Evolutionary conservation across 2,113 vertebrate genomes (phyloP).

Genomic region (Hyperopisus bebe): DNA sequence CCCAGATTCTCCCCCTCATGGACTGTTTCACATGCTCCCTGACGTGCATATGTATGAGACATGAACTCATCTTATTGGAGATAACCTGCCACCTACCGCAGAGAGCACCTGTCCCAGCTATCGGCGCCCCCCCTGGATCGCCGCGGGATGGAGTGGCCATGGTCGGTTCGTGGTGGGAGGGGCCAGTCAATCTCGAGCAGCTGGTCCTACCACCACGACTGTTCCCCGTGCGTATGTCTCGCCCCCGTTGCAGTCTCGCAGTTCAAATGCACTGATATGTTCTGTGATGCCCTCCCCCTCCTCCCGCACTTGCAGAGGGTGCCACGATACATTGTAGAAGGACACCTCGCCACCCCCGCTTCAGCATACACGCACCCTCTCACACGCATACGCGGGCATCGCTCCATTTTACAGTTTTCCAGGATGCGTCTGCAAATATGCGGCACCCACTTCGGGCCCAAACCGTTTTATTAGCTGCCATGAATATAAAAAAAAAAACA

Average conservation of each 20-base stretch:
- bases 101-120: conserved; percentile 14
- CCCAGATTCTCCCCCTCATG: background rate
- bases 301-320: conserved; percentile 14
- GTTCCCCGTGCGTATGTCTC: background rate
- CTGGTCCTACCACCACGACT: conserved; percentile 5
- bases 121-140: background rate
- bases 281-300: conserved; percentile 24
- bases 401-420: background rate
- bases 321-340: conserved; percentile 26
- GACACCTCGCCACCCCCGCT: background rate
- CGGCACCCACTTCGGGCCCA: background rate
- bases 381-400: background rate
- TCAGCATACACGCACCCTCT: background rate
- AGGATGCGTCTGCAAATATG: background rate
- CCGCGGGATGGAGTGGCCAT: background rate
- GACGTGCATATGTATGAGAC: conserved; percentile 40
- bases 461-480: background rate
- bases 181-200: background rate
- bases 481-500: conserved; percentile 29
- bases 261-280: conserved; percentile 35
- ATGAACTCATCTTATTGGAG: conserved; percentile 27
- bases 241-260: conserved; percentile 10
- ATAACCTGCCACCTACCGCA: conserved; percentile 23
- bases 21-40: conserved; percentile 33
- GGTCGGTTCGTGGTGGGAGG: background rate